Evolutionary conservation across 1,140 invertebrate genomes (phyloP).

Genomic region (Harlomillsia oculata): DNA sequence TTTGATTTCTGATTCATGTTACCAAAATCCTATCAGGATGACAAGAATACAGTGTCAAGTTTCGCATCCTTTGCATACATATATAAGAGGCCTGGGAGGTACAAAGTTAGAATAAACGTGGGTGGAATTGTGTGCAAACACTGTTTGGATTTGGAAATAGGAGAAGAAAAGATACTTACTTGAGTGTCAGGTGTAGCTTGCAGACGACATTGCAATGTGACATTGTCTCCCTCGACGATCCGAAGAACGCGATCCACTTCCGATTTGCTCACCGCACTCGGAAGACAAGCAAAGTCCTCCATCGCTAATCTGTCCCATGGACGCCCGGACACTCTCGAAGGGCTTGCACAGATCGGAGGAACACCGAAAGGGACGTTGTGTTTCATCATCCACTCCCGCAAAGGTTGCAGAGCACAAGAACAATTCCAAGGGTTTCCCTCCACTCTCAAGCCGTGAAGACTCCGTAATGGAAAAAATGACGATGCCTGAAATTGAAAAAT

Average conservation of each 20-base stretch:
- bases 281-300: constrained; percentile 69
- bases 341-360: constrained; percentile 56
- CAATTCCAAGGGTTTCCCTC: constrained; percentile 72
- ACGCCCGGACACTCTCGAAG: constrained; percentile 50
- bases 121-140: background rate
- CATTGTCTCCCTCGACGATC: constrained; percentile 56
- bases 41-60: no score
- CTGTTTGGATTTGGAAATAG: background rate
- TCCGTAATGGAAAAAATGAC: constrained; percentile 54
- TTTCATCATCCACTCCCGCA: constrained; percentile 64
- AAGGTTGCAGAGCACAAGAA: constrained; percentile 59
- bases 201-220: constrained; percentile 60
- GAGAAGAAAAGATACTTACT: constrained; percentile 39
- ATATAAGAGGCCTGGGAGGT: no score
- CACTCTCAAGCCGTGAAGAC: constrained; percentile 61
- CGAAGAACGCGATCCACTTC: constrained; percentile 22
- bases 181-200: constrained; percentile 57
- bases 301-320: constrained; percentile 63
- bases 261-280: constrained; percentile 40
- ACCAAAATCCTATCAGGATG: no score
- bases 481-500: constrained; percentile 41
- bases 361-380: constrained; percentile 57
- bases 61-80: no score
- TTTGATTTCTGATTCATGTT: no score
- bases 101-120: no score